Evolutionary conservation across 2,797 vertebrate genomes (phyloP), one percentile per base, ranked within the genome.

Genomic region (Hippopotamyrus pictus): DNA sequence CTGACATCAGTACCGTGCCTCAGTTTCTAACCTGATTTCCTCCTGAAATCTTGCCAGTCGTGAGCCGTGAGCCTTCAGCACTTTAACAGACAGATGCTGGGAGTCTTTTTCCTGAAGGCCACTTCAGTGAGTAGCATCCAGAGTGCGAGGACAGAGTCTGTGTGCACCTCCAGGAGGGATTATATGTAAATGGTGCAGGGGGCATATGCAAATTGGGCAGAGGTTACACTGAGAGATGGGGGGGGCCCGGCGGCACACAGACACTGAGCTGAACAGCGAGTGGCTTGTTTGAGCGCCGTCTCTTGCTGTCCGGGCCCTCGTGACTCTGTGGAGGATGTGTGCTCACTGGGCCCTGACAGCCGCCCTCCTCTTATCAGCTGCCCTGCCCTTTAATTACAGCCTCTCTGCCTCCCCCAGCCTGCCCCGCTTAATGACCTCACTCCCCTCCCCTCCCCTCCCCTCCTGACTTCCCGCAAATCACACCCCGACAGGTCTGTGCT

Each of bases 381-480:
- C 48, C 65, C 7, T 79, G 48, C 65, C 65, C 88, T 88, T 65
- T 88, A 88, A 88, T 88, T 79, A 53, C 46, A 88, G 65, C 88
- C 48, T 19, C 69, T 11, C 88, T 41, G 48, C 44, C 44, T 76
- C 44, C 48, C 65, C 41, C 46, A 19, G 48, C 50, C 48, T 48
- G 17, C 17, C 69, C 33, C 69, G 22, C 65, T 54, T 37, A 33
- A 37, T 73, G 37, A 33, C 69, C 88, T 88, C 88, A 51, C 69
- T 33, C n/a, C 19, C 1, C 69, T 76, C 46, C 62, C 22, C 44
- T 41, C 33, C 54, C 33, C 33, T 25, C 59, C 59, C 37, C 86
- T 87, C 33, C 54, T 11, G 5, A 57, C 41, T 62, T 87, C 22
- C 87, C 22, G 41, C 54, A 46, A 69, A 29, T 88, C 87, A 51